Percentiles rank a stretch among this genome's conserved stretches.
These are phyloP conservation scores for Mesorhabditis belari DNA, from an alignment of 2,888 invertebrate species.

Conservation along the genomic window DNA sequence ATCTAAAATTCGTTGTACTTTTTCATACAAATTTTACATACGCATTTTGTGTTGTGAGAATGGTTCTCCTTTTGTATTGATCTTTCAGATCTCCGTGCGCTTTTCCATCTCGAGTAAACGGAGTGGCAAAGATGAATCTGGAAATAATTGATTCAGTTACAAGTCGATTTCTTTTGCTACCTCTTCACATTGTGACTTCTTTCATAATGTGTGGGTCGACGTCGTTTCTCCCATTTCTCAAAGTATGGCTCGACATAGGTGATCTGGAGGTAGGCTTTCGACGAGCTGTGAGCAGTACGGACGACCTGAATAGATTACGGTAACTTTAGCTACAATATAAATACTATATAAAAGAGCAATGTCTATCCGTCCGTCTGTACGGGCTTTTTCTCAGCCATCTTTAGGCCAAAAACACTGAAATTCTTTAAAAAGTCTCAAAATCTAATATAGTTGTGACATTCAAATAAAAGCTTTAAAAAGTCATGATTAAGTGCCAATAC, in stretches of 20 bases:
- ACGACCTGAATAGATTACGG: constrained; percentile 2
- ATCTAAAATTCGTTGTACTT: constrained; percentile 54
- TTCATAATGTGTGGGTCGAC: constrained; percentile 53
- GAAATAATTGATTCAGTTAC: not conserved
- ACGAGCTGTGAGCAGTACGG: constrained; percentile 65
- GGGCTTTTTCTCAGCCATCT: no score
- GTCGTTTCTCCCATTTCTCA: constrained; percentile 81
- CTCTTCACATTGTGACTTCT: constrained; percentile 27
- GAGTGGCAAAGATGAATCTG: constrained; percentile 88
- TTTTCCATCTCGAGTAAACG: constrained; percentile 85
- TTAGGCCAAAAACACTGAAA: no score
- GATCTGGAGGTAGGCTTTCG: constrained; percentile 74
- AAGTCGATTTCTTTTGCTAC: constrained; percentile 2
- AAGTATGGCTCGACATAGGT: constrained; percentile 98
- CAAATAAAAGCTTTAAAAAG: no score
- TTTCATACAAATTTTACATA: constrained; percentile 1
- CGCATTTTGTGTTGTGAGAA: constrained; percentile 25
- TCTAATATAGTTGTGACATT: no score
- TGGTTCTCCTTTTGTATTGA: constrained; percentile 77
- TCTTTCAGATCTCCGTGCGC: constrained; percentile 91
- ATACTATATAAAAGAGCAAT: no score
- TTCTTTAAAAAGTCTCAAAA: no score
- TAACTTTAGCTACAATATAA: not conserved
- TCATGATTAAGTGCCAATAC: no score
- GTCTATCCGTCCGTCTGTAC: no score